A percentile compares a stretch with the other conserved stretches of the same genome.
Evolutionary conservation across 1,140 invertebrate species (phyloP).

Genomic region (Apocrypta bakeri): DNA sequence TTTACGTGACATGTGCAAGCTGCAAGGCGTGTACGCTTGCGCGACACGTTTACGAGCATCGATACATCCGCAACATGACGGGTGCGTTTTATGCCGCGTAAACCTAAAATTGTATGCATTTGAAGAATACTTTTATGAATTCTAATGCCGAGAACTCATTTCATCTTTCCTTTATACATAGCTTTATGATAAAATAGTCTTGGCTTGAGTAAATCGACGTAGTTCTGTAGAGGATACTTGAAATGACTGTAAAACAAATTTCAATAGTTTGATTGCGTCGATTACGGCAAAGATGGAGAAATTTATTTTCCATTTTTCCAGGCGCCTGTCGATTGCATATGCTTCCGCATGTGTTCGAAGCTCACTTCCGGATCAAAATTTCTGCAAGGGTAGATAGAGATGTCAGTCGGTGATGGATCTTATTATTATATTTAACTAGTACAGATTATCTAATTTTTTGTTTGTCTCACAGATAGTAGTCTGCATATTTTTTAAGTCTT

Average conservation of each 20-base stretch:
- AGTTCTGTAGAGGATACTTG: background rate
- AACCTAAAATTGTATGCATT: constrained; percentile 46
- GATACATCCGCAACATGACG: constrained; percentile 47
- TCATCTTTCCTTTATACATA: constrained; percentile 10
- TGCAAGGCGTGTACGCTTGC: background rate
- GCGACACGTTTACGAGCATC: constrained; percentile 39
- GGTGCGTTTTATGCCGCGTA: constrained; percentile 54
- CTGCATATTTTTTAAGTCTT: background rate
- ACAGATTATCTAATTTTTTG: background rate
- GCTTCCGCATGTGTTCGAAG: background rate
- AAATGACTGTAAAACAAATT: background rate
- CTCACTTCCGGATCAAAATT: constrained; percentile 36
- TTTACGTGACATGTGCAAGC: background rate
- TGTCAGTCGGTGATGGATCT: background rate
- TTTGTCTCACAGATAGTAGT: background rate
- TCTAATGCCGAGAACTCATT: constrained; percentile 13
- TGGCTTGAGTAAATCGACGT: too few relatives aligned
- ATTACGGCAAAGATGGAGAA: background rate
- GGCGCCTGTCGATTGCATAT: background rate
- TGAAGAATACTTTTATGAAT: constrained; percentile 46
- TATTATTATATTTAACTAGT: too few relatives aligned
- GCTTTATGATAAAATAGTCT: too few relatives aligned
- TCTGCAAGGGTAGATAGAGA: background rate
- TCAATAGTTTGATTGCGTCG: background rate
- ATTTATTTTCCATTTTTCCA: background rate